These are phyloP conservation scores for Enteromius fasciolatus DNA, from an alignment of 2,797 vertebrate genomes.

Conservation along the genomic window DNA sequence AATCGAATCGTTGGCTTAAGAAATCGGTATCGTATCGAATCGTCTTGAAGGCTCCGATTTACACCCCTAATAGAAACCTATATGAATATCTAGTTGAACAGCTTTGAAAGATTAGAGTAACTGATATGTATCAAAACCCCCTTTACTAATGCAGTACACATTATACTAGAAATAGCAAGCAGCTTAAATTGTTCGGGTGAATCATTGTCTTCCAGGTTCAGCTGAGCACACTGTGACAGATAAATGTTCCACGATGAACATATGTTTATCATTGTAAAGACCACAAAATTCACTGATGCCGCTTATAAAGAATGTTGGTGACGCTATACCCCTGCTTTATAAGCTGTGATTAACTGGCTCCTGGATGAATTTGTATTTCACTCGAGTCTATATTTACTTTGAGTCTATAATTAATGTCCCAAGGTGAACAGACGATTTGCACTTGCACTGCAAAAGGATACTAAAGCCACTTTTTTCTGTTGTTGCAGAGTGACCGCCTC, in stretches of 20 bases:
- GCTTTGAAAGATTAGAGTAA: not conserved
- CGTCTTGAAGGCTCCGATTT: no score
- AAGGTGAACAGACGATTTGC: not conserved
- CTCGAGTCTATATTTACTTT: not conserved
- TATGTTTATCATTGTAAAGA: constrained; percentile 41
- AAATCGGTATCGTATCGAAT: no score
- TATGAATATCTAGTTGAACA: not conserved
- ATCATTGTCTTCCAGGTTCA: constrained; percentile 1
- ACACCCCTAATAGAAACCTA: not conserved
- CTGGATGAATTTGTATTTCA: constrained; percentile 47
- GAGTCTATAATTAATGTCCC: not conserved
- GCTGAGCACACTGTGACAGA: not conserved
- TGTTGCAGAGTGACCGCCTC: constrained; percentile 92
- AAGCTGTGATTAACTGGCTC: constrained; percentile 47
- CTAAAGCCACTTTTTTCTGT: not conserved
- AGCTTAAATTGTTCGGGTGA: not conserved
- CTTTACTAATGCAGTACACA: not conserved
- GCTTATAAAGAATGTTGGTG: constrained; percentile 41
- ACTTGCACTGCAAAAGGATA: not conserved
- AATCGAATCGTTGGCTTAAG: no score
- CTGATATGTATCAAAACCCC: not conserved
- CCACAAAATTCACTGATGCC: constrained; percentile 31
- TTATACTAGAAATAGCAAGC: not conserved
- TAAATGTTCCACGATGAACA: constrained; percentile 22
- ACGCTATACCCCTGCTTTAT: constrained; percentile 42